Conservation (phyloP, 2,888 invertebrate genomes). For the Amiota minor region DNA sequence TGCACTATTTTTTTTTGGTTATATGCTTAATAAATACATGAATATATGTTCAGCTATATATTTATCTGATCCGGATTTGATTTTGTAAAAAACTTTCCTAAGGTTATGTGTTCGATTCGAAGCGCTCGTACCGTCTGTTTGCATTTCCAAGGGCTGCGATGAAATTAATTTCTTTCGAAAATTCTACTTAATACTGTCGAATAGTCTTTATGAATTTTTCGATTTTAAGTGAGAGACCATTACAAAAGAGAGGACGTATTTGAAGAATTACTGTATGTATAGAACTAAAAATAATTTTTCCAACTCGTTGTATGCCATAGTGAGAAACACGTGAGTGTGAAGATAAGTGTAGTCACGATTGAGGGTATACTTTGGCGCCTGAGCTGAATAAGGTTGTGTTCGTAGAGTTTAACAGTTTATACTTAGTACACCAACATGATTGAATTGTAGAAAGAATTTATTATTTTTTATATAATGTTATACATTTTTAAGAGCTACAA, state of each 20-base stretch:
- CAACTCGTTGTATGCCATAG: too few relatives aligned
- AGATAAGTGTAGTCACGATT: too few relatives aligned
- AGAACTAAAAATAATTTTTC: too few relatives aligned
- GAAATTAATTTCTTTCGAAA: constrained; percentile 11
- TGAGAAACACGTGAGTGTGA: too few relatives aligned
- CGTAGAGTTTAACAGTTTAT: too few relatives aligned
- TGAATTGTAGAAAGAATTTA: too few relatives aligned
- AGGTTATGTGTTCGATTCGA: constrained; percentile 18
- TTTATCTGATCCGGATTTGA: constrained; percentile 5
- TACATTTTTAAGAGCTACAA: too few relatives aligned
- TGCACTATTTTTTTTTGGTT: neutral
- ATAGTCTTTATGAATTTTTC: neutral
- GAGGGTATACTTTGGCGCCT: too few relatives aligned
- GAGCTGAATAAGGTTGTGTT: too few relatives aligned
- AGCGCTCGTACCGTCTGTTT: constrained; percentile 24
- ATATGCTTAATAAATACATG: constrained; percentile 16
- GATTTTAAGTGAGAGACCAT: neutral
- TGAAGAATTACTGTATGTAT: neutral
- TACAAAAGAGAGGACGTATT: neutral
- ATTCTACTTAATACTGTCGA: constrained; percentile 11
- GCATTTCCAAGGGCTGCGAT: neutral
- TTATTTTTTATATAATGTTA: too few relatives aligned
- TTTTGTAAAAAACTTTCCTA: constrained; percentile 6
- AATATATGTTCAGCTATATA: constrained; percentile 16
- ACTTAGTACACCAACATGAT: too few relatives aligned